Percentiles rank a stretch among this genome's conserved stretches.
Conservation (phyloP, 2,113 vertebrate species). For the Pleuronectes platessa region DNA sequence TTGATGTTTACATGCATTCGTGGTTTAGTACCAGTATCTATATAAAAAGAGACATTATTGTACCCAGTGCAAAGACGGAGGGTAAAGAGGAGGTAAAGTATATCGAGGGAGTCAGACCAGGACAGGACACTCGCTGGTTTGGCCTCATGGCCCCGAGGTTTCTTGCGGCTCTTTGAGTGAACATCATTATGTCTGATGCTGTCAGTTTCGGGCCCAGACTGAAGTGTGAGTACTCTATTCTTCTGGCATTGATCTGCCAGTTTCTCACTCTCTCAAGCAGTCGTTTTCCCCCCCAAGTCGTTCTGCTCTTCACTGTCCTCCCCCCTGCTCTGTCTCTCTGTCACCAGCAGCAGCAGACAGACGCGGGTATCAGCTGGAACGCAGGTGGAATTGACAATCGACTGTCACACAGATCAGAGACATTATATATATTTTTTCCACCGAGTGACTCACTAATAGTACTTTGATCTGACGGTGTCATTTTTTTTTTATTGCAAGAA, state of each 20-base stretch:
- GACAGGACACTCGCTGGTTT: slow-evolving; percentile 52
- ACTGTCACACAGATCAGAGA: background rate
- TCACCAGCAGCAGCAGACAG: slow-evolving; percentile 29
- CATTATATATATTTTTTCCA: background rate
- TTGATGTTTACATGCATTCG: background rate
- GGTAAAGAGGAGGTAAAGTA: background rate
- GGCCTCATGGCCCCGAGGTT: slow-evolving; percentile 61
- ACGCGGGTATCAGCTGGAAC: slow-evolving; percentile 26
- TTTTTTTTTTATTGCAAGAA: background rate
- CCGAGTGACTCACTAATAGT: background rate
- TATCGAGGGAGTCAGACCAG: slow-evolving; percentile 24
- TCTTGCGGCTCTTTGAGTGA: slow-evolving; percentile 68
- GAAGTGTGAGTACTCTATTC: slow-evolving; percentile 68
- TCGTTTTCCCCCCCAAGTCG: slow-evolving; percentile 28
- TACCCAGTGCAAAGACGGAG: slow-evolving; percentile 9
- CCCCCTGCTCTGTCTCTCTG: slow-evolving; percentile 11
- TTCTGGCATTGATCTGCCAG: slow-evolving; percentile 72
- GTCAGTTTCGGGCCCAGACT: slow-evolving; percentile 75
- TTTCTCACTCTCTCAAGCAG: slow-evolving; percentile 59
- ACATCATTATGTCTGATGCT: slow-evolving; percentile 79
- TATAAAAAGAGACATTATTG: background rate
- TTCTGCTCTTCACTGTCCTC: slow-evolving; percentile 35
- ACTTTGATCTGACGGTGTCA: background rate
- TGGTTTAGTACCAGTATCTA: background rate
- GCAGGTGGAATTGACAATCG: slow-evolving; percentile 20